phyloP scores from a whole-genome alignment of 2,888 invertebrate genomes.

The Chesias legatella region DNA sequence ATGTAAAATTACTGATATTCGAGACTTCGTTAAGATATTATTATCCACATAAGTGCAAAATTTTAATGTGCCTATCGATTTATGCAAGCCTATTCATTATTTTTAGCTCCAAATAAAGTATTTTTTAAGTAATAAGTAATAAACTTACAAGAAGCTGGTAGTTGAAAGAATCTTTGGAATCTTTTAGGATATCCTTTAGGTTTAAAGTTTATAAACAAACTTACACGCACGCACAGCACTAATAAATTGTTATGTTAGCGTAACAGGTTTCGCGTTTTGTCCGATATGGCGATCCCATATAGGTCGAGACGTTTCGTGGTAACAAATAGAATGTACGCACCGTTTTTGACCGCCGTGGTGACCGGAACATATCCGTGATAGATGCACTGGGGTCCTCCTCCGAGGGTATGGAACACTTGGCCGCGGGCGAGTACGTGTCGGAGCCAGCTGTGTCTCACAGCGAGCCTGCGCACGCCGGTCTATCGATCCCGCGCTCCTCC shows the following conservation, averaged over 20 bases:
- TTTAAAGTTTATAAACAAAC: constrained; percentile 54
- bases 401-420: constrained; percentile 51
- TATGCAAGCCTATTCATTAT: no score
- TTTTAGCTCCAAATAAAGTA: no score
- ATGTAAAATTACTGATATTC: no score
- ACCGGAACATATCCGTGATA: constrained; percentile 58
- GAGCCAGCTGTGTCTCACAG: constrained; percentile 59
- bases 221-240: constrained; percentile 38
- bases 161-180: constrained; percentile 7
- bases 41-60: no score
- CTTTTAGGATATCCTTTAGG: constrained; percentile 7
- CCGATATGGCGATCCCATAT: constrained; percentile 43
- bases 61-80: no score
- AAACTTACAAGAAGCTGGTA: background rate
- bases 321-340: constrained; percentile 48
- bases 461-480: constrained; percentile 69
- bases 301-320: constrained; percentile 2
- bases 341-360: constrained; percentile 61
- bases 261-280: constrained; percentile 60
- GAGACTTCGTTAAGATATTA: no score
- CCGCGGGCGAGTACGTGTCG: constrained; percentile 45
- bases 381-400: constrained; percentile 54
- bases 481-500: constrained; percentile 68
- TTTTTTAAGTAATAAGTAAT: no score
- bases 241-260: constrained; percentile 50